Conservation (phyloP, 2,888 invertebrate species). For the Bembecia ichneumoniformis region DNA sequence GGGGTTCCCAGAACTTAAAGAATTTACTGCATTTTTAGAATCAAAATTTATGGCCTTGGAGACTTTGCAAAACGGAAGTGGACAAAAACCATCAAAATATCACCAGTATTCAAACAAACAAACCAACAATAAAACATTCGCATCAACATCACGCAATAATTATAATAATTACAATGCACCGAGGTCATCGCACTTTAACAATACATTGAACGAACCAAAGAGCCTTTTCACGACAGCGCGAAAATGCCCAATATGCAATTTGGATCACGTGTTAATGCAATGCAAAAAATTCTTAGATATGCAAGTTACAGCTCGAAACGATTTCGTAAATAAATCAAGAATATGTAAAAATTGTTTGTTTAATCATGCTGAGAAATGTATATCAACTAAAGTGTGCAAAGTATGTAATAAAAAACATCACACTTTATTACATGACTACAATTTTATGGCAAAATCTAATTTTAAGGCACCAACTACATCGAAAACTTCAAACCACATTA, state of each 20-base stretch:
- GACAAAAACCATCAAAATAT: constrained; percentile 2
- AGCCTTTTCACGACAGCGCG: too few relatives aligned
- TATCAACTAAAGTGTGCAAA: constrained; percentile 10
- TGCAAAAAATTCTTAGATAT: constrained; percentile 7
- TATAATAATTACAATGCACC: too few relatives aligned
- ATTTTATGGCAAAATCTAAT: neutral
- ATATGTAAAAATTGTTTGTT: constrained; percentile 13
- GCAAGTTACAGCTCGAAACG: neutral
- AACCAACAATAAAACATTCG: too few relatives aligned
- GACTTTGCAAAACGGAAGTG: constrained; percentile 2
- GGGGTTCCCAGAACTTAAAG: constrained; percentile 5
- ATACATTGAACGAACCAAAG: too few relatives aligned
- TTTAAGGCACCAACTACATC: neutral
- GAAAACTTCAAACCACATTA: neutral
- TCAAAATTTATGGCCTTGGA: constrained; percentile 12
- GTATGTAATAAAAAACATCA: constrained; percentile 10
- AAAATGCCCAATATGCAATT: constrained; percentile 9
- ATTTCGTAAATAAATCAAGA: constrained; percentile 6
- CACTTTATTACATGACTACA: constrained; percentile 9
- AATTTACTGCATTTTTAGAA: constrained; percentile 12
- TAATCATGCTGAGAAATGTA: constrained; percentile 8
- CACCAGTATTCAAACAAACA: too few relatives aligned
- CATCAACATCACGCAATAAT: too few relatives aligned
- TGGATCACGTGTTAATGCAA: constrained; percentile 8
- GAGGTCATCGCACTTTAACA: too few relatives aligned